These are phyloP conservation scores for Calosoma granatense DNA, from an alignment of 1,140 invertebrate genomes.

Conservation along the genomic window DNA sequence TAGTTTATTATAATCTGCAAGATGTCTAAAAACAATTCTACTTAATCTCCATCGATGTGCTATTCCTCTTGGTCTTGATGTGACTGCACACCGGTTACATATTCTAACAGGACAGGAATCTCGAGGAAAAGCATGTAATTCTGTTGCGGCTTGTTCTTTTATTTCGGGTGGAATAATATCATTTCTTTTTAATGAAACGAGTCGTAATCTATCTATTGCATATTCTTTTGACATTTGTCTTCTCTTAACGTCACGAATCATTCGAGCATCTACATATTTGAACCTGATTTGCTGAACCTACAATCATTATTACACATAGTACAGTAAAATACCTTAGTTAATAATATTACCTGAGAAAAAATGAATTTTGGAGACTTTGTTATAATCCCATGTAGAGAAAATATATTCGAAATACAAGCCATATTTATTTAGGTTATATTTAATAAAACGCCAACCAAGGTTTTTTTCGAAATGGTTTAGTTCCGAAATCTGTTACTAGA, in stretches of 20 bases:
- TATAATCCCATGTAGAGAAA: no score
- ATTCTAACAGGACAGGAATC: conserved; percentile 56
- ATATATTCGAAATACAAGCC: no score
- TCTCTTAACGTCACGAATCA: conserved; percentile 74
- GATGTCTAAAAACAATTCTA: conserved; percentile 74
- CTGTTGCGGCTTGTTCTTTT: conserved; percentile 57
- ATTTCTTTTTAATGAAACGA: conserved; percentile 70
- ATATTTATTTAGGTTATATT: no score
- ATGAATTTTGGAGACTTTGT: background rate
- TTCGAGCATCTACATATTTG: conserved; percentile 64
- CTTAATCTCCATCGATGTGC: conserved; percentile 71
- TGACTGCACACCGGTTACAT: conserved; percentile 66
- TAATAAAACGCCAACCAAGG: no score
- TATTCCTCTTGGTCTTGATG: conserved; percentile 61
- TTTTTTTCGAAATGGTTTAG: no score
- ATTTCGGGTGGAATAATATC: conserved; percentile 71
- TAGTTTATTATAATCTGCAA: conserved; percentile 86
- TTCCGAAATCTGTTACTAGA: no score
- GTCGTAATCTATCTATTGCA: conserved; percentile 56
- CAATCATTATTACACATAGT: conserved; percentile 12
- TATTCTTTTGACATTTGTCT: conserved; percentile 60
- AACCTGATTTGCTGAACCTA: conserved; percentile 55
- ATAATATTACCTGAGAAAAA: background rate
- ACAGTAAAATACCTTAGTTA: background rate
- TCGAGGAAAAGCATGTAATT: conserved; percentile 64